These are phyloP conservation scores for Mus caroli DNA, from an alignment of 2,797 vertebrate genomes.

Conservation along the genomic window DNA sequence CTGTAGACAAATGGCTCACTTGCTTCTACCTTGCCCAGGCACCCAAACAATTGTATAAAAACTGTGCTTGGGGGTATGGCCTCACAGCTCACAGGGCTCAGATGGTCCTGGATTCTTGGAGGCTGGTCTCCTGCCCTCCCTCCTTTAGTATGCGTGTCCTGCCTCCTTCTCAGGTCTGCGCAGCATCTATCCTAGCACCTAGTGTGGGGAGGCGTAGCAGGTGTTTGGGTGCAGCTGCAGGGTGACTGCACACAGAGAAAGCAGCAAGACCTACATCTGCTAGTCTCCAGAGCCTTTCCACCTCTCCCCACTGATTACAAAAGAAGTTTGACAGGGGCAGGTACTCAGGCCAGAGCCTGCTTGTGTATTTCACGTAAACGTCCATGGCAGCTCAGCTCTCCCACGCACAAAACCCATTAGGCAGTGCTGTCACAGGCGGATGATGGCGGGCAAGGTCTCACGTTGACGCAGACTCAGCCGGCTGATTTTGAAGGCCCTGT, in stretches of 20 bases:
- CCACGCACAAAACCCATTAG: conserved; percentile 15
- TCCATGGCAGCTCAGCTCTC: not conserved
- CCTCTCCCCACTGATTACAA: not conserved
- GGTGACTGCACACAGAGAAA: not conserved
- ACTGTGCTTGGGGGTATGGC: not conserved
- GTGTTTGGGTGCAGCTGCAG: not conserved
- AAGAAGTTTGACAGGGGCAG: not conserved
- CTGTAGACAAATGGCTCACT: not conserved
- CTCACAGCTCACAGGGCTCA: not conserved
- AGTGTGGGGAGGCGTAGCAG: not conserved
- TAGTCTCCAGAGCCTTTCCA: not conserved
- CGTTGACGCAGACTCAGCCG: not conserved
- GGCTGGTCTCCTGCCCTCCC: not conserved
- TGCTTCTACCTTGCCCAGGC: not conserved
- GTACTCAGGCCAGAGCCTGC: not conserved
- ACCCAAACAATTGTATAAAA: not conserved
- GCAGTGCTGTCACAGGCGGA: not conserved
- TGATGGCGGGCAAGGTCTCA: not conserved
- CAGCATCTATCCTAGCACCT: not conserved
- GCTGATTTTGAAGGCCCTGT: conserved; percentile 45
- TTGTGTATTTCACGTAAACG: not conserved
- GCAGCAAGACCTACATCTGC: not conserved
- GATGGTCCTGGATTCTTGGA: not conserved
- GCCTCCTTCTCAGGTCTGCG: not conserved
- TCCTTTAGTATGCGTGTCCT: not conserved